A percentile compares a stretch with the other conserved stretches of the same genome.
These are phyloP conservation scores for Brachycybe producta DNA, from an alignment of 2,888 invertebrate species.

Conservation along the genomic window DNA sequence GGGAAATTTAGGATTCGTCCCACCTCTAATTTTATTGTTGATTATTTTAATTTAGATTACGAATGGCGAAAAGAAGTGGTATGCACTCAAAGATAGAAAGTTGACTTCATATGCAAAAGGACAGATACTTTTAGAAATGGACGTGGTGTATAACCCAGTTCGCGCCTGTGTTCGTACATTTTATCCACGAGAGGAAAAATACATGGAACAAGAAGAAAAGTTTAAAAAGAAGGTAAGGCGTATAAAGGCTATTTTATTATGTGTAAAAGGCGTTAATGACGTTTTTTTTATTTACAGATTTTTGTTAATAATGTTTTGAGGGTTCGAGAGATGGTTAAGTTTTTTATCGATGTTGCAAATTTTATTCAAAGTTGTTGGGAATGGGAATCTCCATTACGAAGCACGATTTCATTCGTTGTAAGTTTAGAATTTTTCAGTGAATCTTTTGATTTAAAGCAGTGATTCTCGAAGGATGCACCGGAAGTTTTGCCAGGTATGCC, in stretches of 20 bases:
- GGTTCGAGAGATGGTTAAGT: constrained; percentile 74
- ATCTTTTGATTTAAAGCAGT: no score
- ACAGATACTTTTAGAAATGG: constrained; percentile 82
- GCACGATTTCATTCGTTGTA: constrained; percentile 61
- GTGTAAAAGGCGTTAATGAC: neutral
- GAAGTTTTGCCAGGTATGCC: no score
- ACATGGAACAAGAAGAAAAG: constrained; percentile 85
- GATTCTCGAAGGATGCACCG: no score
- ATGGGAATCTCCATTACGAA: constrained; percentile 85
- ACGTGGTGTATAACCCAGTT: constrained; percentile 81
- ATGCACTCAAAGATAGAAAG: constrained; percentile 90
- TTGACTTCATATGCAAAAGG: constrained; percentile 82
- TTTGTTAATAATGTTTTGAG: constrained; percentile 88
- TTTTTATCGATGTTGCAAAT: constrained; percentile 76
- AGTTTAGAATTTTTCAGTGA: constrained; percentile 25
- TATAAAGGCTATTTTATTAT: neutral
- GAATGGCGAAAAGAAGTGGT: constrained; percentile 90
- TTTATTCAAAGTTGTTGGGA: constrained; percentile 91
- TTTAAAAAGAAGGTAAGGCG: constrained; percentile 66
- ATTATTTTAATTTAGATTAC: constrained; percentile 58
- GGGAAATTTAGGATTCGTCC: no score
- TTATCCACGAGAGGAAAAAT: constrained; percentile 89
- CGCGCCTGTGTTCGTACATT: constrained; percentile 83
- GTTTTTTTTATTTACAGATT: constrained; percentile 36
- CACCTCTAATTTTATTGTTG: no score